Evolutionary conservation across 2,113 vertebrate species (phyloP), one percentile per base, ranked within the genome.

Genomic region (Formicarius rufipectus): DNA sequence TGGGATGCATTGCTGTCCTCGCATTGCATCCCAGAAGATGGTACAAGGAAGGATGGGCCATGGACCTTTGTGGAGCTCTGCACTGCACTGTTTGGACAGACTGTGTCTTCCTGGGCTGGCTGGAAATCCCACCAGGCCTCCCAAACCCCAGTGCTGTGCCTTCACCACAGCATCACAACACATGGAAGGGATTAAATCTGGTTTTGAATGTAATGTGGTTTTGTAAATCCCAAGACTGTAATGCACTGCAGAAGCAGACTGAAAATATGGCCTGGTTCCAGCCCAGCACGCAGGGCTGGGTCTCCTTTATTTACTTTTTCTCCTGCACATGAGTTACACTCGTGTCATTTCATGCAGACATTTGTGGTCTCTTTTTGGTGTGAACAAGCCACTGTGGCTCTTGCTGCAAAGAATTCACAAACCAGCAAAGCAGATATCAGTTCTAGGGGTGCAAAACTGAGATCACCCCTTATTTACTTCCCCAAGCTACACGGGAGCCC

Each of bases 381-480:
- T 1, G 0, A 60, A 85, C 0, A 0, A 25, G 35, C 40, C 60
- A 44, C 37, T 3, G 4, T 2, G 4, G 58, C n/a, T 81, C 31
- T 72, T 52, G 66, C 69, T 79, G 44, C 39, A 58, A 35, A 53
- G 47, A 55, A 18, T 10, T 21, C 56, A 45, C 31, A 71, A 64
- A 52, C 7, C 9, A 69, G 50, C 6, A 92, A 93, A 71, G 47
- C 56, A 86, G 63, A 24, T 69, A 24, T 71, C 67, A 23, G 49
- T 83, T 86, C 66, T 20, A 33, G 5, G 24, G 4, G 1, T 33
- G 28, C 3, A 18, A 63, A 55, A 53, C 28, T 53, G 40, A 21
- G 16, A 39, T 21, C 39, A 64, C 10, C 3, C 14, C 68, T 68
- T 50, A 14, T 64, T 92, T 58, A 45, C 9, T 59, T 6, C 50